A percentile compares a stretch with the other conserved stretches of the same genome.
Evolutionary conservation across 1,140 invertebrate genomes (phyloP).

Genomic region (Drosophila neocordata): DNA sequence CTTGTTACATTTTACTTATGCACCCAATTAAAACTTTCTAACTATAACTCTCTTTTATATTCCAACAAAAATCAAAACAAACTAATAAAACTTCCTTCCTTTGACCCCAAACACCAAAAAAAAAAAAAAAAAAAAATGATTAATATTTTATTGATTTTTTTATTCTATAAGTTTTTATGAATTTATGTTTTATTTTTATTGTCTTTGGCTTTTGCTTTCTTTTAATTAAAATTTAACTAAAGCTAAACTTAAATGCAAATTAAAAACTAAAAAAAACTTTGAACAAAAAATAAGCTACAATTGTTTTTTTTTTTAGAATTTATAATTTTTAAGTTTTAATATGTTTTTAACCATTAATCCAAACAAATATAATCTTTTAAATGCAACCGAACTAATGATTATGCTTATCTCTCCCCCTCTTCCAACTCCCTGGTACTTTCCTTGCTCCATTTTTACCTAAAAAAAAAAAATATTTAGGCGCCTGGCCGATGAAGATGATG

Average conservation of each 20-base stretch:
- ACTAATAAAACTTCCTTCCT: conserved; percentile 33
- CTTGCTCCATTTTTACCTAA: not conserved
- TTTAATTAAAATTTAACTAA: conserved; percentile 34
- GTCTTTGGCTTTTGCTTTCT: conserved; percentile 35
- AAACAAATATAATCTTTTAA: not conserved
- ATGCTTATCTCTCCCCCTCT: conserved; percentile 33
- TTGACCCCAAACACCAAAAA: conserved; percentile 39
- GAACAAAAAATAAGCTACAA: conserved; percentile 32
- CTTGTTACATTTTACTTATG: conserved; percentile 19
- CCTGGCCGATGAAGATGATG: conserved; percentile 95
- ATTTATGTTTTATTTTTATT: conserved; percentile 13
- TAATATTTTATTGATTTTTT: not conserved
- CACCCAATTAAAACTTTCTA: conserved; percentile 39
- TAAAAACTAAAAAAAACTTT: conserved; percentile 2
- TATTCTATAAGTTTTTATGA: not conserved
- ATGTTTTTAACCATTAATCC: conserved; percentile 50
- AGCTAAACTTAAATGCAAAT: conserved; percentile 26
- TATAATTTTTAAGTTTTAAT: conserved; percentile 37
- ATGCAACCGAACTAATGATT: conserved; percentile 47
- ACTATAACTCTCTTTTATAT: conserved; percentile 26
- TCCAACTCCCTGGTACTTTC: not conserved
- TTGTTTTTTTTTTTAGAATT: conserved; percentile 22
- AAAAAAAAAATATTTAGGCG: conserved; percentile 83
- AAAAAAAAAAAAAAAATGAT: not conserved
- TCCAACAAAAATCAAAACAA: conserved; percentile 13